A percentile compares a stretch with the other conserved stretches of the same genome.
phyloP scores from a whole-genome alignment of 1,140 invertebrate species.

The Drosophila ogumai region DNA sequence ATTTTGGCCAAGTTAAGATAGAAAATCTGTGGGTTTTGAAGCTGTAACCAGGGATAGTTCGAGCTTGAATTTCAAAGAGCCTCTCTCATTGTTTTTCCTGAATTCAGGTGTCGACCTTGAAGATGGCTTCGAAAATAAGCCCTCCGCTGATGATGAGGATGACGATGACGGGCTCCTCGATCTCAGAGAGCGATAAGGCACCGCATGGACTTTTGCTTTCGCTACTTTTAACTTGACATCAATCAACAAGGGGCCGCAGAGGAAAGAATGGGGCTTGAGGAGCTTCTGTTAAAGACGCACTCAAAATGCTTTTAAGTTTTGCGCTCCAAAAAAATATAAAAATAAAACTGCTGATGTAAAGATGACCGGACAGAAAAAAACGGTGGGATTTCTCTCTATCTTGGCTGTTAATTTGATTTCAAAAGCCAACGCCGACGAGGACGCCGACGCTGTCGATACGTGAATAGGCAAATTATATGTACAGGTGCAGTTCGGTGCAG shows the following conservation, averaged over 20 bases:
- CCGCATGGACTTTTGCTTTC: conserved; percentile 43
- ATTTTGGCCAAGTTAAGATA: background rate
- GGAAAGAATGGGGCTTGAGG: background rate
- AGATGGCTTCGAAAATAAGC: conserved; percentile 14
- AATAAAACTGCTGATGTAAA: conserved; percentile 66
- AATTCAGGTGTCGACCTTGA: conserved; percentile 28
- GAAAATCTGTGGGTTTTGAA: background rate
- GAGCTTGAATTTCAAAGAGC: too few species aligned
- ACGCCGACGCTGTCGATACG: conserved; percentile 48
- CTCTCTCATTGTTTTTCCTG: background rate
- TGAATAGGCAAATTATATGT: conserved; percentile 77
- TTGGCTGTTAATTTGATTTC: conserved; percentile 73
- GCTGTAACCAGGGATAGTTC: background rate
- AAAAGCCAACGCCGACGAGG: conserved; percentile 58
- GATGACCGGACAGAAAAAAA: conserved; percentile 67
- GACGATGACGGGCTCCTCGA: conserved; percentile 41
- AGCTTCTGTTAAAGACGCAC: conserved; percentile 76
- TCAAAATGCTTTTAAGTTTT: conserved; percentile 79
- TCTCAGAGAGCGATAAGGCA: conserved; percentile 54
- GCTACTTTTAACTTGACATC: conserved; percentile 77
- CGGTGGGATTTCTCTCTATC: conserved; percentile 48
- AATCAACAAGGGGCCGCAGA: conserved; percentile 45
- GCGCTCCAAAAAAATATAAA: conserved; percentile 29
- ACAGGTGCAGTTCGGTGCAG: conserved; percentile 59
- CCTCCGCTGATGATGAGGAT: conserved; percentile 10